These are phyloP conservation scores for Pristionchus entomophagus DNA, from an alignment of 2,888 invertebrate genomes.

Conservation along the genomic window DNA sequence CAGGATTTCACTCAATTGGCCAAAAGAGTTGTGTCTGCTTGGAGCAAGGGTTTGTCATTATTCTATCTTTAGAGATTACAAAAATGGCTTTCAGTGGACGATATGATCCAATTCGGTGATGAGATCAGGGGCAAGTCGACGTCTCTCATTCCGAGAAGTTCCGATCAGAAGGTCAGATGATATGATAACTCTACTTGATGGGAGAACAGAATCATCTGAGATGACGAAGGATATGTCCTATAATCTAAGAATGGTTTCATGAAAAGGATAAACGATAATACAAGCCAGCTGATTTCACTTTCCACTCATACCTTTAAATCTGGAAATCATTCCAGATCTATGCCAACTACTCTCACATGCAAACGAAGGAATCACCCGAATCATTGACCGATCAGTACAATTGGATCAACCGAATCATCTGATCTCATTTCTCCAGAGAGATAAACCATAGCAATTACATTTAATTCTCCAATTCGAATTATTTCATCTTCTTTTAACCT, in stretches of 20 bases:
- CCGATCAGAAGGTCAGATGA: slow-evolving; percentile 52
- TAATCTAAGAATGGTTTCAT: background rate
- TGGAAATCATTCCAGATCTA: slow-evolving; percentile 51
- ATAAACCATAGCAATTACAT: too few relatives aligned
- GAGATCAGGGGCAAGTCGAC: slow-evolving; percentile 67
- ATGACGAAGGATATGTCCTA: background rate
- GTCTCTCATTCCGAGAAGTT: slow-evolving; percentile 61
- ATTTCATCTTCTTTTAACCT: too few relatives aligned
- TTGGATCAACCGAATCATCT: slow-evolving; percentile 41
- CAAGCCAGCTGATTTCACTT: too few relatives aligned
- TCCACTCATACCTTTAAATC: background rate
- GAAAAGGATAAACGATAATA: background rate
- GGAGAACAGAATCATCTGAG: slow-evolving; percentile 34
- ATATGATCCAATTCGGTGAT: slow-evolving; percentile 63
- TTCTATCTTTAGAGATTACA: background rate
- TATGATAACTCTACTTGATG: too few relatives aligned
- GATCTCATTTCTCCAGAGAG: background rate
- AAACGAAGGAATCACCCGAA: slow-evolving; percentile 60
- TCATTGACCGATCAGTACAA: slow-evolving; percentile 61
- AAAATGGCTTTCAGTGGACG: slow-evolving; percentile 58
- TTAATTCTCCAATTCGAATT: too few relatives aligned
- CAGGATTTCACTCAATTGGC: slow-evolving; percentile 51
- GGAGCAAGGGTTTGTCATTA: slow-evolving; percentile 56
- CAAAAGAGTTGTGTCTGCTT: slow-evolving; percentile 56
- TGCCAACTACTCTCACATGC: slow-evolving; percentile 60